Percentiles rank a stretch among this genome's conserved stretches.
Evolutionary conservation across 2,888 invertebrate species (phyloP).

Genomic region (Beris chalybata): DNA sequence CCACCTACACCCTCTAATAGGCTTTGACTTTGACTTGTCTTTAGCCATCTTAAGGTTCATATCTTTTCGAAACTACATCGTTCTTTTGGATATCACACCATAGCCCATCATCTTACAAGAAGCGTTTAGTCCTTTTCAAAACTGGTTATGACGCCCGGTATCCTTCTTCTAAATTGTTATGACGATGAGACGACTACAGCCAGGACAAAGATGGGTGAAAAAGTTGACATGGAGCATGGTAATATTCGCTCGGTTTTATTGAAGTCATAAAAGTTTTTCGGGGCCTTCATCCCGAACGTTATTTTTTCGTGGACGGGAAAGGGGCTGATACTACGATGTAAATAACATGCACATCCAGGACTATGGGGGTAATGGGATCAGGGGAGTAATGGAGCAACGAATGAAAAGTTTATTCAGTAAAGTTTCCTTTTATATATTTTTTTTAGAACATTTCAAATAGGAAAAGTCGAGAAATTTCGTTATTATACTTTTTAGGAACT

Average conservation of each 20-base stretch:
- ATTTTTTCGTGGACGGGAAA: neutral
- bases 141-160: slow-evolving; percentile 21
- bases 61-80: slow-evolving; percentile 18
- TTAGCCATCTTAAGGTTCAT: slow-evolving; percentile 5
- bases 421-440: neutral
- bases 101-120: slow-evolving; percentile 18
- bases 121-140: slow-evolving; percentile 22
- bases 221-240: slow-evolving; percentile 10
- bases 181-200: slow-evolving; percentile 21
- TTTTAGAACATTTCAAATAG: too few relatives aligned
- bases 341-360: too few relatives aligned
- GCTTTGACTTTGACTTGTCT: slow-evolving; percentile 2
- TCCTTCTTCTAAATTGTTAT: slow-evolving; percentile 32
- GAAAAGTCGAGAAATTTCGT: neutral
- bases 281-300: neutral
- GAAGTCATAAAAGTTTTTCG: slow-evolving; percentile 22
- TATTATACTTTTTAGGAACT: slow-evolving; percentile 4
- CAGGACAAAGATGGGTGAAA: slow-evolving; percentile 6
- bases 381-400: neutral
- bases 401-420: neutral
- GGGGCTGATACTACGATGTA: neutral
- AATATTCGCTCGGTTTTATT: slow-evolving; percentile 2
- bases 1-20: neutral
- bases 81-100: slow-evolving; percentile 1
- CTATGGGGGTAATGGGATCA: too few relatives aligned